Evolutionary conservation across 2,113 vertebrate genomes (phyloP).

Genomic region (Numida meleagris): DNA sequence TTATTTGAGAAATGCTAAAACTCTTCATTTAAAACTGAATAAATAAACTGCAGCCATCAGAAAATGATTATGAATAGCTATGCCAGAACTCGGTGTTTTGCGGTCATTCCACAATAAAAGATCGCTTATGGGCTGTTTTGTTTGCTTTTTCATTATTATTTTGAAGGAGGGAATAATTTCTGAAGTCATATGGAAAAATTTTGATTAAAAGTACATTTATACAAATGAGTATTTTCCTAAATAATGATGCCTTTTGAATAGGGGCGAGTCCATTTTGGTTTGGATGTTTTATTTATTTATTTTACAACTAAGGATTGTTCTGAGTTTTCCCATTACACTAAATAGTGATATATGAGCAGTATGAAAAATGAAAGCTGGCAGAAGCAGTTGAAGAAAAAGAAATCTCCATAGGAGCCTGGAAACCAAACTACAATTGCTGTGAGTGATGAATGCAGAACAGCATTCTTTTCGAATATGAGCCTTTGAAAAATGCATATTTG

Average conservation of each 20-base stretch:
- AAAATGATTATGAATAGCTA: background rate
- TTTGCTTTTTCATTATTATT: slow-evolving; percentile 9
- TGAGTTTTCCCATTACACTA: slow-evolving; percentile 34
- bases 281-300: background rate
- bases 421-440: slow-evolving; percentile 43
- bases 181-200: background rate
- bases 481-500: slow-evolving; percentile 53
- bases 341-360: slow-evolving; percentile 43
- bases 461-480: slow-evolving; percentile 26
- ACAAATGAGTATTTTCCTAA: background rate
- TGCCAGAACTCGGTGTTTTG: background rate
- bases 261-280: background rate
- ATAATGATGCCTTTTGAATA: background rate
- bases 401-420: slow-evolving; percentile 63
- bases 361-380: slow-evolving; percentile 67
- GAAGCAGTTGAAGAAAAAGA: slow-evolving; percentile 47
- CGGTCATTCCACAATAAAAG: background rate
- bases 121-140: background rate
- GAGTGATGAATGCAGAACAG: slow-evolving; percentile 70
- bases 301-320: background rate
- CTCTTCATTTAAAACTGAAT: background rate
- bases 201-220: slow-evolving; percentile 18
- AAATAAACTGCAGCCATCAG: background rate
- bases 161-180: background rate
- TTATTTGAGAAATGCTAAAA: background rate